Conservation (phyloP, 2,888 invertebrate genomes). For the Hypena proboscidalis region DNA sequence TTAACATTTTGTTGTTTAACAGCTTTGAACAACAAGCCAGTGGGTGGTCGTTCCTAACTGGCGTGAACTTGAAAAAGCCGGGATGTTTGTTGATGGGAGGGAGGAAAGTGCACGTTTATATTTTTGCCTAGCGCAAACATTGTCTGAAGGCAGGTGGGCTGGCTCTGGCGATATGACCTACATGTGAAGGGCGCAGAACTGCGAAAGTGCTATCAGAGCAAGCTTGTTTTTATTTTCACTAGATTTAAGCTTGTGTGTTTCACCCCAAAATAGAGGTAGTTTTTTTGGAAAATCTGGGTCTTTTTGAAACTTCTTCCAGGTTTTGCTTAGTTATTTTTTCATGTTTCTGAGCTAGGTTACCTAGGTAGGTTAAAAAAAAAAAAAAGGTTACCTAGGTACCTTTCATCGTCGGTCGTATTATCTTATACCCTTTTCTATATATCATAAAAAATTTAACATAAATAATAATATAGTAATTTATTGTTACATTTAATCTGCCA, state of each 20-base stretch:
- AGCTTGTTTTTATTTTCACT: conserved; percentile 42
- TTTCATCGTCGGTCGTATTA: no score
- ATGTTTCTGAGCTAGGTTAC: no score
- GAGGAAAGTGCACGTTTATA: conserved; percentile 26
- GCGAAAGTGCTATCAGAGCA: conserved; percentile 30
- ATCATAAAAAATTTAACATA: no score
- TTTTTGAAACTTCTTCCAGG: not conserved
- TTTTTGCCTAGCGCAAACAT: conserved; percentile 36
- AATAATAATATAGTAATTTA: no score
- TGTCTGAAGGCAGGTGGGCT: conserved; percentile 36
- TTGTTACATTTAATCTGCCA: no score
- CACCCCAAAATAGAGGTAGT: conserved; percentile 18
- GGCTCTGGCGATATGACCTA: conserved; percentile 35
- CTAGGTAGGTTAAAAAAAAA: no score
- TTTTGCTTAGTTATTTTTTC: not conserved
- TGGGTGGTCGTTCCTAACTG: conserved; percentile 18
- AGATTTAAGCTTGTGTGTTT: conserved; percentile 32
- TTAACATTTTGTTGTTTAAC: conserved; percentile 44
- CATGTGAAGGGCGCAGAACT: conserved; percentile 36
- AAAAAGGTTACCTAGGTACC: no score
- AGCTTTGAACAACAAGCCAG: conserved; percentile 42
- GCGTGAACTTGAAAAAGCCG: conserved; percentile 33
- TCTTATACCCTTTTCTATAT: no score
- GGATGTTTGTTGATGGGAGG: conserved; percentile 25
- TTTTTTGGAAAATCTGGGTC: conserved; percentile 16